Percentiles rank a stretch among this genome's conserved stretches.
phyloP scores from a whole-genome alignment of 2,888 invertebrate species.

The Norana najaformis region DNA sequence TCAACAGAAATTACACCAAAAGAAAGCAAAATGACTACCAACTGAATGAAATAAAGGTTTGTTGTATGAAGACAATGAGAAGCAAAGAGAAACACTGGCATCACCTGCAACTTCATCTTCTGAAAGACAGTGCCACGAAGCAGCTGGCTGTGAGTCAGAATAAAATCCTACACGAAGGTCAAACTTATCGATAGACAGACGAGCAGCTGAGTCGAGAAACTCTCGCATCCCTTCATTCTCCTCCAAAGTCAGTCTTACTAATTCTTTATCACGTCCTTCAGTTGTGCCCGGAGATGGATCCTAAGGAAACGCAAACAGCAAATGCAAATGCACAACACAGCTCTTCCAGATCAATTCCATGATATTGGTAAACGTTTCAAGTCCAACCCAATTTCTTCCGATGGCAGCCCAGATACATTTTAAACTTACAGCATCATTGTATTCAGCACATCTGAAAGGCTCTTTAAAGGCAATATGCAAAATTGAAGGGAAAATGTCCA shows the following conservation, averaged over 20 bases:
- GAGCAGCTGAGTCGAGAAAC: slow-evolving; percentile 10
- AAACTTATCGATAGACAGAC: slow-evolving; percentile 28
- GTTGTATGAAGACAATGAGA: not conserved
- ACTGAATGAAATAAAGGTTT: not conserved
- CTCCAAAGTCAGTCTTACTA: not conserved
- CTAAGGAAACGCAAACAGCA: not conserved
- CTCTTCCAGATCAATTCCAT: not conserved
- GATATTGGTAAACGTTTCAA: not conserved
- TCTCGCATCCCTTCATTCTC: slow-evolving; percentile 10
- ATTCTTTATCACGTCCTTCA: not conserved
- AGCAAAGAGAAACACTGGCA: too few relatives aligned
- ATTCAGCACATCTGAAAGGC: not conserved
- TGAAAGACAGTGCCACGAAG: slow-evolving; percentile 25
- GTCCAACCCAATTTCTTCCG: not conserved
- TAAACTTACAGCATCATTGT: not conserved
- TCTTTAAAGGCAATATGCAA: too few relatives aligned
- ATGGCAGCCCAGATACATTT: not conserved
- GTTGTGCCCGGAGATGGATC: not conserved
- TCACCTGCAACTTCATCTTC: slow-evolving; percentile 28
- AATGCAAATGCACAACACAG: not conserved
- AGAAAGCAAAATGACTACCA: not conserved
- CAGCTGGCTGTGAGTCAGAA: slow-evolving; percentile 25
- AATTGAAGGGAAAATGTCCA: not conserved
- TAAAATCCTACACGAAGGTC: slow-evolving; percentile 31
- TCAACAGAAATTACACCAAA: not conserved